Evolutionary conservation across 2,113 vertebrate species (phyloP), one percentile per base, ranked within the genome.

Genomic region (Coreoperca whiteheadi): DNA sequence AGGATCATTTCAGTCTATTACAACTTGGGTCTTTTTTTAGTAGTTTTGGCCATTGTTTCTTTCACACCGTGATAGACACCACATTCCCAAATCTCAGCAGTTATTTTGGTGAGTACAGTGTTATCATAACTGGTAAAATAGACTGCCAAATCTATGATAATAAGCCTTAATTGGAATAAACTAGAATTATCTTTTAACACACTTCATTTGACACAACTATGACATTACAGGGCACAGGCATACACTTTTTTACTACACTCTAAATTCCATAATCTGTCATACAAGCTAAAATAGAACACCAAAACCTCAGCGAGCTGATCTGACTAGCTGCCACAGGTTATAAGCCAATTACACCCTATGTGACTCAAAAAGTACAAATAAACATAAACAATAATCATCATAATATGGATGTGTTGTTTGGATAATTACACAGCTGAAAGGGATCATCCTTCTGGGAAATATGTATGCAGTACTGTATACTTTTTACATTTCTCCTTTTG

Each of bases 171-270:
- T 73, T 72, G 48, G 28, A 25, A 71, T 71, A 65, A 51, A 53
- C 57, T 37, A 25, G 21, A 57, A 70, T 74, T 71, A 83, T 41
- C 59, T 10, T 56, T 59, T 66, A 32, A 56, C 46, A 50, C 18
- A 20, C 53, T 61, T 39, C 59, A 87, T 77, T 72, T 63, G 61
- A 61, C 37, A 67, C 72, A 63, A 51, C 66, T 50, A 59, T 39
- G 80, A 54, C 71, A 57, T 37, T 28, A 54, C 23, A 28, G 10
- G 32, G 28, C 64, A 64, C 23, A 11, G 65, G 6, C 10, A 11
- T 15, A 30, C 2, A 25, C 12, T 28, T 28, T 21, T 57, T 50
- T 3, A 20, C 20, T 15, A 14, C 25, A 56, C 15, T 39, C 63
- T 30, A n/a, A 39, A 34, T 20, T 10, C 4, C 8, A 18, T 41